Evolutionary conservation across 2,888 invertebrate species (phyloP), one percentile per base, ranked within the genome.

Genomic region (Peribatodes rhomboidaria): DNA sequence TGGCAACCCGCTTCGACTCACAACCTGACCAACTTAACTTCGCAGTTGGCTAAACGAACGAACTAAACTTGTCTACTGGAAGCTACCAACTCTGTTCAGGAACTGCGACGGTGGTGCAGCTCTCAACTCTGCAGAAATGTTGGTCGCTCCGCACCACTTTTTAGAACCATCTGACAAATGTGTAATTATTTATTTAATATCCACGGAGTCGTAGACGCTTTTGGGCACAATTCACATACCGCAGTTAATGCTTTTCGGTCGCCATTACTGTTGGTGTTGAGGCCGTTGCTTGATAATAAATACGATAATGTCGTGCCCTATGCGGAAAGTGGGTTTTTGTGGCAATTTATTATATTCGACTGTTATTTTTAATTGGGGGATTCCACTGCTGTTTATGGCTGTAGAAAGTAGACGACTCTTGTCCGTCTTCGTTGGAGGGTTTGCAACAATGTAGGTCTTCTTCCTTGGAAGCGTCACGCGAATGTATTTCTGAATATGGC

Each of bases 131-230:
- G 2, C 1, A 37, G n/a, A n/a, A 16, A 50, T n/a, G 8, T 50
- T 35, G 13, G 50, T 35, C 35, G 35, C 35, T 4, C 9, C 13
- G 50, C 37, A 85, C 84, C 81, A 86, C 89, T 92, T 92, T 90
- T 92, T 92, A 89, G 86, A 83, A 81, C 79, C 86, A 90, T 88
- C 90, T 92, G 92, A 93, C 92, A 93, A 93, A 93, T 93, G 92
- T 91, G 91, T 92, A 92, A 93, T 92, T 92, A 93, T 92, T 91
- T 92, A 92, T 92, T 92, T 92, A 91, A 92, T 92, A 91, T 88
- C 86, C 83, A 81, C 84, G 76, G 77, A 76, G 74, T 33, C 22
- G 67, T 68, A 71, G 81, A 82, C 89, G 77, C 73, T 79, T 92
- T 92, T 90, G 92, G 92, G 84, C 88, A 90, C 88, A 86, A 90